Percentiles rank a stretch among this genome's conserved stretches.
Conservation (phyloP, 2,888 invertebrate genomes). For the Noctua comes region DNA sequence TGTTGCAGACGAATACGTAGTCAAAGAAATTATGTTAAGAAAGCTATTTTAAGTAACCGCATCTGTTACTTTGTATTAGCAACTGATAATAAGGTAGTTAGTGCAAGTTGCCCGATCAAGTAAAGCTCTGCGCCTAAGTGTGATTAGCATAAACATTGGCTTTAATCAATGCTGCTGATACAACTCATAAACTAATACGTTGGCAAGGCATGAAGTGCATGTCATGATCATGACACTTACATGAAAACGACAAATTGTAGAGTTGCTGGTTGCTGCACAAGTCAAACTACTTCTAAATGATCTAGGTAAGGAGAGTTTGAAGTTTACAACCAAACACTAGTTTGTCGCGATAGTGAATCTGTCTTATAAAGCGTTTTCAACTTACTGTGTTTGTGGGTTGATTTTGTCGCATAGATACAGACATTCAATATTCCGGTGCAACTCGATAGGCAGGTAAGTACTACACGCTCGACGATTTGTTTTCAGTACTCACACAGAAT, state of each 20-base stretch:
- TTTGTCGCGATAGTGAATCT: background rate
- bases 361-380: background rate
- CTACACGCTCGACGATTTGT: slow-evolving; percentile 62
- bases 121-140: slow-evolving; percentile 35
- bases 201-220: background rate
- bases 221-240: slow-evolving; percentile 11
- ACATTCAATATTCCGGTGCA: slow-evolving; percentile 34
- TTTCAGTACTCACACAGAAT: slow-evolving; percentile 69
- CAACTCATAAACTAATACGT: slow-evolving; percentile 33
- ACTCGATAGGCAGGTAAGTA: slow-evolving; percentile 36
- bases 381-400: slow-evolving; percentile 10
- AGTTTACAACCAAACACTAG: background rate
- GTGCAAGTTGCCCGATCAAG: slow-evolving; percentile 27
- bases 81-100: slow-evolving; percentile 29
- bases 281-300: background rate
- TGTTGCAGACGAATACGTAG: slow-evolving; percentile 41
- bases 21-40: slow-evolving; percentile 25
- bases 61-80: slow-evolving; percentile 22
- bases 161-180: slow-evolving; percentile 50
- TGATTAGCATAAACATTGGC: slow-evolving; percentile 53
- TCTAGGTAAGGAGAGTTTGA: background rate
- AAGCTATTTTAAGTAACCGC: slow-evolving; percentile 32
- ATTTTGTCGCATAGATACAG: slow-evolving; percentile 21
- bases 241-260: slow-evolving; percentile 1
- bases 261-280: background rate